Evolutionary conservation across 2,797 vertebrate genomes (phyloP), one percentile per base, ranked within the genome.

Genomic region (Spinus olivaceus): DNA sequence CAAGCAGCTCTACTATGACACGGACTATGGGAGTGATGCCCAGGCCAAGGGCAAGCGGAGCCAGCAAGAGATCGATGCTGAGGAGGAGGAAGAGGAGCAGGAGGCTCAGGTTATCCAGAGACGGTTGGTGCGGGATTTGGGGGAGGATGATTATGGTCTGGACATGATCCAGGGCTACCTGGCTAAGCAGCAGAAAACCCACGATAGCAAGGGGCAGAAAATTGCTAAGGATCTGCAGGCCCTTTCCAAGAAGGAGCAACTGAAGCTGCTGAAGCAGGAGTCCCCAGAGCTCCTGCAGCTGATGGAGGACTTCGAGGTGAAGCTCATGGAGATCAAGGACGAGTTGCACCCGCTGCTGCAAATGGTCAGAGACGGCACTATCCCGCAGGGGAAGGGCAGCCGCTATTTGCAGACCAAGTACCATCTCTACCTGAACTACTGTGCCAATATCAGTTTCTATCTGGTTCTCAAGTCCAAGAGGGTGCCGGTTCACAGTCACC

Each of bases 401-500:
- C 51, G 98, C 33, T 99, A 99, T 78, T 95, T 99, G 71, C 98
- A 97, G 95, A 99, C 97, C 22, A 99, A 99, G 95, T 99, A 98
- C 76, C 98, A 99, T 18, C 98, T 99, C 30, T 99, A 99, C 97
- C 96, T 99, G 59, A 99, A 98, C 98, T 99, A 99, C 86, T 99
- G 99, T 92, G 98, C 99, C 93, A 99, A 99, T 91, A 99, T 99
- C 96, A 99, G 99, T 57, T 99, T 99, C 97, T 99, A 99, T 83
- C 95, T 99, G 97, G 98, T 99, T 50, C 92, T 99, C 82, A 99
- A 99, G 97, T 98, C 99, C 8, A 98, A 98, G 96, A 97, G 99
- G 89, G 96, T 98, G 50, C 98, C 98, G 0, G 98, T 98, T 66
- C 99, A 99, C 7, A 99, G 98, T 59, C 99, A 99, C 95, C 99